phyloP scores from a whole-genome alignment of 2,888 invertebrate species.

The Eudasyphora cyanicolor region DNA sequence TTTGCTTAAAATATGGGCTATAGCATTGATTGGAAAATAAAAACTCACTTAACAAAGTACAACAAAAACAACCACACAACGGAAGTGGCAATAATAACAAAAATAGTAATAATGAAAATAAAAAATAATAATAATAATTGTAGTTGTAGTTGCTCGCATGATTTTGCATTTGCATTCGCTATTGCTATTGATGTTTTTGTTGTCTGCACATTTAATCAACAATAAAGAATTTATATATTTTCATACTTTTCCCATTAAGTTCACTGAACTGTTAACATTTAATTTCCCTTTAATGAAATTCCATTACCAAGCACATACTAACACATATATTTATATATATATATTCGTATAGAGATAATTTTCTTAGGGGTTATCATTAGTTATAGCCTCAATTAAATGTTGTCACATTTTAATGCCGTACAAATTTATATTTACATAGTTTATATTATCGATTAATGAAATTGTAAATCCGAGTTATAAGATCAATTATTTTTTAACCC shows the following conservation, averaged over 20 bases:
- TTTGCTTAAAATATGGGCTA: neutral
- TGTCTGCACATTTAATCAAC: conserved; percentile 22
- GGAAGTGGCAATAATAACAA: neutral
- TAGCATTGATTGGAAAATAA: conserved; percentile 2
- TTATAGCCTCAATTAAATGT: too few relatives aligned
- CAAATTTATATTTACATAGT: too few relatives aligned
- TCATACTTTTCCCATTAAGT: conserved; percentile 52
- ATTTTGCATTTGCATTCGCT: neutral
- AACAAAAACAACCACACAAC: neutral
- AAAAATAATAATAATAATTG: conserved; percentile 12
- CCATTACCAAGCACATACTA: neutral
- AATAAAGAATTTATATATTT: conserved; percentile 15
- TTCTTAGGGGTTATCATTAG: neutral
- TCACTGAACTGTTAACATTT: conserved; percentile 59
- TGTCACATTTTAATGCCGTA: too few relatives aligned
- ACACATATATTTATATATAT: neutral
- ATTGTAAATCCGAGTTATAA: too few relatives aligned
- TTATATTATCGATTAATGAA: too few relatives aligned
- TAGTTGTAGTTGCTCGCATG: conserved; percentile 1
- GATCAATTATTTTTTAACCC: too few relatives aligned
- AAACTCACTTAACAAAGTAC: too few relatives aligned
- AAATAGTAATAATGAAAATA: too few relatives aligned
- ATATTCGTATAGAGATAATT: neutral
- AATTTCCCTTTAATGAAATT: conserved; percentile 53
- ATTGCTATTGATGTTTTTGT: neutral